Conservation (phyloP, 2,888 invertebrate species). For the Chrysodeixis includens region DNA sequence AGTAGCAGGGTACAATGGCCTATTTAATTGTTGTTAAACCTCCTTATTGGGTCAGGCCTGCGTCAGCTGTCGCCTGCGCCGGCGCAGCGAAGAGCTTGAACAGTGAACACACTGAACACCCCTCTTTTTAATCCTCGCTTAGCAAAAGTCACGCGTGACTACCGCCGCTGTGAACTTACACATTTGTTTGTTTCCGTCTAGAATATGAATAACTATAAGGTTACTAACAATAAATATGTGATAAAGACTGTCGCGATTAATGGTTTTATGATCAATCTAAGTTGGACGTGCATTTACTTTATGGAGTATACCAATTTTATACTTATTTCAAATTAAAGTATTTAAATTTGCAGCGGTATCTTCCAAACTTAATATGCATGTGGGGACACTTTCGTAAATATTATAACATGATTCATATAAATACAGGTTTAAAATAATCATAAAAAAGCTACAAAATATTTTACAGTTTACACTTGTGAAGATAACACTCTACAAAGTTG, state of each 20-base stretch:
- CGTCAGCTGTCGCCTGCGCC: conserved; percentile 84
- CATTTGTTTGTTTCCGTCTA: conserved; percentile 5
- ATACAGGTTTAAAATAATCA: conserved; percentile 5
- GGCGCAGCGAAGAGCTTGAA: conserved; percentile 74
- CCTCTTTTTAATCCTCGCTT: conserved; percentile 80
- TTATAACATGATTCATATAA: not conserved
- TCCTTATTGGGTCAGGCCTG: conserved; percentile 39
- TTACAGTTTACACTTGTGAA: conserved; percentile 38
- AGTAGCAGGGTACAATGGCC: conserved; percentile 50
- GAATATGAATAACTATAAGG: not conserved
- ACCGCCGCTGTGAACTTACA: conserved; percentile 62
- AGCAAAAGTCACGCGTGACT: conserved; percentile 59
- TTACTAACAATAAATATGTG: not conserved
- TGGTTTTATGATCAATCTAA: no score
- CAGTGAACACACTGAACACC: no score
- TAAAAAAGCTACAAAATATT: conserved; percentile 23
- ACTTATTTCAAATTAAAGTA: not conserved
- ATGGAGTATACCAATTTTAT: not conserved
- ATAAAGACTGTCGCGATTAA: no score
- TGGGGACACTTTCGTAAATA: not conserved
- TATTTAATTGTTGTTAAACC: conserved; percentile 50
- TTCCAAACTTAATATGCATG: not conserved
- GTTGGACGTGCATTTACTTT: not conserved
- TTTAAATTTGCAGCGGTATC: not conserved
- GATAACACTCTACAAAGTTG: conserved; percentile 39